Evolutionary conservation across 2,797 vertebrate genomes (phyloP).

Genomic region (Acanthurus tractus): DNA sequence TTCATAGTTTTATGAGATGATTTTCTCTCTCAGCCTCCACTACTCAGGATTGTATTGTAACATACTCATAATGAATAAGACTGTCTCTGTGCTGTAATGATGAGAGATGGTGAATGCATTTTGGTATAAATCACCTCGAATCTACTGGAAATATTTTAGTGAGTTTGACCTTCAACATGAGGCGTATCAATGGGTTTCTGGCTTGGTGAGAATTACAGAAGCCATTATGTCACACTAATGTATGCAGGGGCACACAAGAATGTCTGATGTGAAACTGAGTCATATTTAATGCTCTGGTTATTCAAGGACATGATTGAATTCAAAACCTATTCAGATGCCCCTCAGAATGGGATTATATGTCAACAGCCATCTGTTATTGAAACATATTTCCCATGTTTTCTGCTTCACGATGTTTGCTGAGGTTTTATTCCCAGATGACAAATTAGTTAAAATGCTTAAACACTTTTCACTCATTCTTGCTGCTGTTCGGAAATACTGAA

Average conservation of each 20-base stretch:
- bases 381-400: constrained; percentile 9
- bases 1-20: not conserved
- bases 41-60: not conserved
- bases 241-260: constrained; percentile 23
- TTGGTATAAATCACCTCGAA: not conserved
- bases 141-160: constrained; percentile 21
- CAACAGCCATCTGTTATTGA: not conserved
- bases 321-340: not conserved
- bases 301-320: constrained; percentile 43
- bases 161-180: constrained; percentile 42
- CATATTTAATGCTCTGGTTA: constrained; percentile 41
- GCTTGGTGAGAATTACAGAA: constrained; percentile 29
- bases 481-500: constrained; percentile 17
- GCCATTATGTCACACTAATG: constrained; percentile 32
- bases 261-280: constrained; percentile 39
- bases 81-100: not conserved
- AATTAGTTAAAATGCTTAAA: constrained; percentile 31
- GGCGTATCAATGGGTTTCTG: constrained; percentile 1
- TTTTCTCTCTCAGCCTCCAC: not conserved
- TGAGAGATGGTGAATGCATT: too few species aligned
- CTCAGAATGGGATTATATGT: constrained; percentile 5
- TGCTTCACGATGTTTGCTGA: not conserved
- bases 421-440: constrained; percentile 1
- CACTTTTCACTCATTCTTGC: constrained; percentile 22
- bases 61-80: not conserved